Base-by-base conservation (phyloP, 2,888 invertebrate genomes). In the Chrysotoxum bicinctum region DNA sequence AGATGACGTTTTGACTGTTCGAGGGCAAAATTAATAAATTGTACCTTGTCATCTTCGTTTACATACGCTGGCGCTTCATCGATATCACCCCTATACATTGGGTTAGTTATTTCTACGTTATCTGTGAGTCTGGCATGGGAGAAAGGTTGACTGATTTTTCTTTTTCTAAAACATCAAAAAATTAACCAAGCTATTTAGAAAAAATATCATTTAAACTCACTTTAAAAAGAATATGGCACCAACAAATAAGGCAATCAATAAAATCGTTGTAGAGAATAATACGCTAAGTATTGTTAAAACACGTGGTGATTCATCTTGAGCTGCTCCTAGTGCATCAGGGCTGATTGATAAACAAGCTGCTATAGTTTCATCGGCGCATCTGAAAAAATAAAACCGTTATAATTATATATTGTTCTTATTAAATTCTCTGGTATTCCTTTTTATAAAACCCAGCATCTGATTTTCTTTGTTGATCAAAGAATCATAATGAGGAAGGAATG, bases 31-130 rank as follows among this genome's bases (percentile, higher is more conserved):
- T 14, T 26, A 23, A 14, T 2, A 0, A 26, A 50, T n/a, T 87
- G 89, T 91, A 95, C 95, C 93, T 94, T 94, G 89, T 95, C 95
- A 43, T 94, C 93, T 89, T 93, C 93, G 87, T 94, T 94, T 2
- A 91, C 90, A 83, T 92, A 92, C 0, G 92, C 89, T 23, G 94
- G 94, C 84, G 94, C 94, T 88, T 94, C 94, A 87, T 96, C 96
- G 85, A 94, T 93, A 89, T 95, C 95, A 80, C 95, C 95, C 74
- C 96, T 94, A 92, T 96, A 97, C 95, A 97, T 97, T 32, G 97
- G 97, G 93, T 97, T 97, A 90, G 93, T 95, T 89, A 96, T 96
- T 93, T 96, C 97, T 90, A 97, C 96, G 92, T 96, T 96, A 92
- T 97, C 97, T 78, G 96, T 94, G 89, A 97, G 94, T 12, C 97